These are phyloP conservation scores for Ephialtes manifestator DNA, from an alignment of 2,888 invertebrate genomes.

Conservation along the genomic window DNA sequence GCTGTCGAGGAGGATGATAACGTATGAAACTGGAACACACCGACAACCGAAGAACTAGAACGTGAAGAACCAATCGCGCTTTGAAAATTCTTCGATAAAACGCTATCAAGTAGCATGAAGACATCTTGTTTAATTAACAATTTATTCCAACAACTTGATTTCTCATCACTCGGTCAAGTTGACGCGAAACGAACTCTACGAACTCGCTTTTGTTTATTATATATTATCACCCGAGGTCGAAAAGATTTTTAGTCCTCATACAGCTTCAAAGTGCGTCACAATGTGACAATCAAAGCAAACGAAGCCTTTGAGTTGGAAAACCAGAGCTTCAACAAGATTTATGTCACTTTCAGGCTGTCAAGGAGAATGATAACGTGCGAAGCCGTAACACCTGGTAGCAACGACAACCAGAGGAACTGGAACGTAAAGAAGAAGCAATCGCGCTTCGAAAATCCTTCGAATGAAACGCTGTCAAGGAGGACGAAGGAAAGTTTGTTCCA, in stretches of 20 bases:
- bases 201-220: too few relatives aligned
- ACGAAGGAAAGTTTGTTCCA: slow-evolving; percentile 18
- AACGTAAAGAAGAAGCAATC: background rate
- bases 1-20: background rate
- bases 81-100: background rate
- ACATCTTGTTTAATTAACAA: background rate
- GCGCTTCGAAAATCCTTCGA: background rate
- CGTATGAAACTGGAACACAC: too few relatives aligned
- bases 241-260: too few relatives aligned
- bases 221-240: too few relatives aligned
- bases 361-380: background rate
- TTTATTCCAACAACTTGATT: slow-evolving; percentile 15
- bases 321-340: background rate
- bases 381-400: background rate
- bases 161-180: slow-evolving; percentile 22
- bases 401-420: background rate
- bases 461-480: background rate
- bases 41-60: too few relatives aligned
- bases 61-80: background rate
- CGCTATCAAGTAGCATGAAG: background rate
- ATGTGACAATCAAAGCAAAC: background rate
- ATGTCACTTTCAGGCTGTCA: background rate
- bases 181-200: background rate
- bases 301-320: background rate
- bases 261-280: background rate